Evolutionary conservation across 2,888 invertebrate species (phyloP), one percentile per base, ranked within the genome.

Genomic region (Lasioglossum malachurum): DNA sequence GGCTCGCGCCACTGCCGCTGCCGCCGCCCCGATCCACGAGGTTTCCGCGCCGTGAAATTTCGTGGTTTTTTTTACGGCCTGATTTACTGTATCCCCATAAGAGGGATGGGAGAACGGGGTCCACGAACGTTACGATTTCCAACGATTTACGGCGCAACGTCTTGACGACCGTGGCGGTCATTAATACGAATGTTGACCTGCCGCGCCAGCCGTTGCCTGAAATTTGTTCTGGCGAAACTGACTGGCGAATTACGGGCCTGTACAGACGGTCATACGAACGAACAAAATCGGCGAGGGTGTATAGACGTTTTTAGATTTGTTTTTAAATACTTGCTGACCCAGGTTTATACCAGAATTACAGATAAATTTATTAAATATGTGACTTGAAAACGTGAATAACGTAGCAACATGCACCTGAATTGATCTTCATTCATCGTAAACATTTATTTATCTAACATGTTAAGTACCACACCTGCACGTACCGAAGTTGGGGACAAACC

Each of bases 31-130:
- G 80, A 83, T 80, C 79, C 64, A 38, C 72, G 82, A 78, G 84
- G 78, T 90, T 86, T 83, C 86, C 86, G 88, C 75, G 87, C 89
- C 89, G 87, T 91, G 91, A 91, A 92, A 91, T 92, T 92, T 88
- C 85, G 82, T 86, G 87, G 84, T 72, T 80, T 85, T 41, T 86
- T 92, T 91, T 88, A 91, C 89, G 82, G 82, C 74, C 84, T 91
- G 87, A 86, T 91, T 91, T 90, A 91, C 79, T 81, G 82, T 82
- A 82, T 74, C 90, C 69, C 57, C 49, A 12, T 46, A 23, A 60
- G 31, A 69, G 75, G 76, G 27, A 72, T 27, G 27, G 60, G 19
- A 14, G 46, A 23, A 16, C 27, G 49, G 57, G 75, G 80, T 57
- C 67, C 75, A 74, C 78, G 81, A 69, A 79, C 78, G 67, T n/a